Evolutionary conservation across 2,888 invertebrate genomes (phyloP).

Genomic region (Melanostoma scalare): DNA sequence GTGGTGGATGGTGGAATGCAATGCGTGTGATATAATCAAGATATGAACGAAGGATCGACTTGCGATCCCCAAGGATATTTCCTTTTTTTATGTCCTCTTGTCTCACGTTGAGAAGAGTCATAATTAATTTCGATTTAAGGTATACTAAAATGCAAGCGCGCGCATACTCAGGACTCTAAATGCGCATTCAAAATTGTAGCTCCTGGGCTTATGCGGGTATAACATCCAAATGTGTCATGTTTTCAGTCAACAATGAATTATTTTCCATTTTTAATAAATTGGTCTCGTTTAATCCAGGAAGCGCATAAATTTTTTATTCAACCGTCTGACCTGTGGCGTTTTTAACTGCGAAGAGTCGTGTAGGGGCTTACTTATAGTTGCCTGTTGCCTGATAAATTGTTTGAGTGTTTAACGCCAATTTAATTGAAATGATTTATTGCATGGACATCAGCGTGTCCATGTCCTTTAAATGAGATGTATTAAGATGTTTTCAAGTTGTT

Average conservation of each 20-base stretch:
- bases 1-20: constrained; percentile 32
- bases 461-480: constrained; percentile 48
- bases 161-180: constrained; percentile 58
- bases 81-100: constrained; percentile 47
- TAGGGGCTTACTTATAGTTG: background rate
- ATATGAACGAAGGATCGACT: constrained; percentile 40
- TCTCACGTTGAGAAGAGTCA: constrained; percentile 46
- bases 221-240: constrained; percentile 75
- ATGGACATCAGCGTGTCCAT: constrained; percentile 35
- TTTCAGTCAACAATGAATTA: constrained; percentile 76
- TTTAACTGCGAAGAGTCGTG: constrained; percentile 37
- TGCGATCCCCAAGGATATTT: constrained; percentile 49
- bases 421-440: constrained; percentile 65
- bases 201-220: constrained; percentile 72
- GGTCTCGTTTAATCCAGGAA: constrained; percentile 44
- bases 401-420: constrained; percentile 62
- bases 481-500: constrained; percentile 29
- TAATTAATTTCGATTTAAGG: constrained; percentile 65
- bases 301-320: constrained; percentile 41
- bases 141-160: constrained; percentile 46
- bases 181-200: constrained; percentile 70
- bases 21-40: constrained; percentile 60
- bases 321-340: constrained; percentile 44
- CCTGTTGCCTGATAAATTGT: constrained; percentile 52
- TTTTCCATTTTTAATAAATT: constrained; percentile 73